Conservation (phyloP, 1,140 invertebrate species). For the Cherax quadricarinatus region DNA sequence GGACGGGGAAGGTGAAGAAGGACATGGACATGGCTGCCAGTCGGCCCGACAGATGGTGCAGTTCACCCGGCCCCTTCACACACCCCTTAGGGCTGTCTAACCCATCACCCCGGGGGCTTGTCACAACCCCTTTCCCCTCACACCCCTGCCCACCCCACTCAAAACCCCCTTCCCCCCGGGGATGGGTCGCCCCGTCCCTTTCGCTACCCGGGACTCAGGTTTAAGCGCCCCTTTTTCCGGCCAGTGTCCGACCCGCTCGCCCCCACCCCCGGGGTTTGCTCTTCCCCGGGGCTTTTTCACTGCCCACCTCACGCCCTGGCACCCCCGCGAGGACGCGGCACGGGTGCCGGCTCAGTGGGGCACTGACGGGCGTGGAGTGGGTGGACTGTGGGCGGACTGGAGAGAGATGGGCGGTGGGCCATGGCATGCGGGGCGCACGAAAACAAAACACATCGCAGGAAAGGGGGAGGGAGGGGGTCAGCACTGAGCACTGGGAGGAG, state of each 20-base stretch:
- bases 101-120: conserved; percentile 49
- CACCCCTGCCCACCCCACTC: conserved; percentile 8
- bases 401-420: conserved; percentile 37
- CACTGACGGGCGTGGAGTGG: conserved; percentile 57
- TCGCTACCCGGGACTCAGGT: too few species aligned
- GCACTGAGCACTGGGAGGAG: background rate
- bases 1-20: conserved; percentile 65
- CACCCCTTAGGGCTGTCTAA: conserved; percentile 49
- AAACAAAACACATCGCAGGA: conserved; percentile 2
- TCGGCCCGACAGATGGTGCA: background rate
- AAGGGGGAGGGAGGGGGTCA: background rate
- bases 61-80: conserved; percentile 47
- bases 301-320: conserved; percentile 37
- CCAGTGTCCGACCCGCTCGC: conserved; percentile 5
- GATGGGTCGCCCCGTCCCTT: background rate
- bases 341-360: conserved; percentile 48
- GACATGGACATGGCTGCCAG: conserved; percentile 65
- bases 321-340: conserved; percentile 32
- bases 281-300: background rate
- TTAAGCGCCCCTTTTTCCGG: too few species aligned
- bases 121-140: background rate
- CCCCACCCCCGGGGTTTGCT: conserved; percentile 13
- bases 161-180: background rate
- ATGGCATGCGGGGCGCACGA: conserved; percentile 39
- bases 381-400: conserved; percentile 22